A percentile compares a stretch with the other conserved stretches of the same genome.
phyloP scores from a whole-genome alignment of 2,113 vertebrate genomes.

The Equus przewalskii region DNA sequence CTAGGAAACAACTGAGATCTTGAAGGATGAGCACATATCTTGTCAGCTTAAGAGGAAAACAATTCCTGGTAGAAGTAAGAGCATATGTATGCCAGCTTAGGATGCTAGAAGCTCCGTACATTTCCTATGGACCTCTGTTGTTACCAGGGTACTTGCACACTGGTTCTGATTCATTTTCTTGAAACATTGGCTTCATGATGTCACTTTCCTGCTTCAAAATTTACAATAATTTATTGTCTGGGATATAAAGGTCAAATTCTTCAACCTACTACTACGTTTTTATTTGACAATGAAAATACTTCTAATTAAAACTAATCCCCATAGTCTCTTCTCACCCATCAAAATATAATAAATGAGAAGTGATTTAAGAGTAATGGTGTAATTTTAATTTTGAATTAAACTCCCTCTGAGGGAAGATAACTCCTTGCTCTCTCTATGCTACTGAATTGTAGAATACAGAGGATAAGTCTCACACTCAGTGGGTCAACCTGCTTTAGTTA shows the following conservation, averaged over 20 bases:
- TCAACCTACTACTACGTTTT: constrained; percentile 36
- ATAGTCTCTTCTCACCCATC: constrained; percentile 5
- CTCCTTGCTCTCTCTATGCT: constrained; percentile 24
- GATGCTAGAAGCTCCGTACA: not conserved
- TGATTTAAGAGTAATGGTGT: constrained; percentile 47
- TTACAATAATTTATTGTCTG: not conserved
- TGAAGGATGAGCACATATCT: not conserved
- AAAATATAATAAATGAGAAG: constrained; percentile 41
- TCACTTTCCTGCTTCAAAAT: not conserved
- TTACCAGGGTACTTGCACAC: not conserved
- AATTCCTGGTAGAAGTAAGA: not conserved
- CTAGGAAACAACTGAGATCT: not conserved
- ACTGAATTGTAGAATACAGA: constrained; percentile 30
- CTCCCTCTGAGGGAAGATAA: not conserved
- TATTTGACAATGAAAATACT: constrained; percentile 37
- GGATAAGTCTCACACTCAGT: not conserved
- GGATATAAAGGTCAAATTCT: constrained; percentile 21
- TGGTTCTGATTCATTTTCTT: constrained; percentile 49
- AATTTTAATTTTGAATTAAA: constrained; percentile 61
- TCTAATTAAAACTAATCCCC: not conserved
- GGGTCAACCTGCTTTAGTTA: constrained; percentile 33
- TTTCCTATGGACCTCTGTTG: not conserved
- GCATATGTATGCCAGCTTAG: not conserved
- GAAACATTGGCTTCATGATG: not conserved
- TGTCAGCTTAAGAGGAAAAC: not conserved